phyloP scores from a whole-genome alignment of 2,888 invertebrate genomes.

The Stenchaetothrips biformis region DNA sequence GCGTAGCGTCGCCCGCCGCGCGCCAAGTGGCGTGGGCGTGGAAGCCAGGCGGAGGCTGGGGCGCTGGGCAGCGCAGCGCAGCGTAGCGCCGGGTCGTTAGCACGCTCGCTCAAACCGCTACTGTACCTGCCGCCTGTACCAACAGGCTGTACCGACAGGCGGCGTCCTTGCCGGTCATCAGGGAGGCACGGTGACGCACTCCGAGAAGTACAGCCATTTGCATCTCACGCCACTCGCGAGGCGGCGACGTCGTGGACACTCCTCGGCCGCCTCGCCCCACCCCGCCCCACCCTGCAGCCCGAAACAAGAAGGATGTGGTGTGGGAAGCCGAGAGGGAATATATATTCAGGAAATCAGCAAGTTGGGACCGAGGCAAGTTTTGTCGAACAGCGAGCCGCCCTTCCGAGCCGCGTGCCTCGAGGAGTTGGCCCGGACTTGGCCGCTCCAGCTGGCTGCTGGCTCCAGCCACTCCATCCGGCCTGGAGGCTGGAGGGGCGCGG shows the following conservation, averaged over 20 bases:
- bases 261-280: neutral
- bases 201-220: neutral
- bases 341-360: too few species aligned
- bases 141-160: neutral
- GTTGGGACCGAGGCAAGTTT: too few species aligned
- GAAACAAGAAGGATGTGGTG: neutral
- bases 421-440: too few species aligned
- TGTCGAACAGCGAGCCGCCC: too few species aligned
- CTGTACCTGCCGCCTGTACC: constrained; percentile 7
- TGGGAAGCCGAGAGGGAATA: too few species aligned
- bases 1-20: too few species aligned
- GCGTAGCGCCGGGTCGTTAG: constrained; percentile 29
- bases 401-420: too few species aligned
- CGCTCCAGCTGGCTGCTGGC: too few species aligned
- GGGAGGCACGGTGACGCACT: neutral
- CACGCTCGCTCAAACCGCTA: neutral
- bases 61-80: constrained; percentile 40
- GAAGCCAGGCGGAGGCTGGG: constrained; percentile 39
- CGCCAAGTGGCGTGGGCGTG: constrained; percentile 31
- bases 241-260: neutral
- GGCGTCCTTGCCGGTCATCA: neutral
- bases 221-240: neutral
- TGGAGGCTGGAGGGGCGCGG: too few species aligned
- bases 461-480: too few species aligned
- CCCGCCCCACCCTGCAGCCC: neutral